These are phyloP conservation scores for Basileuterus tristriatus DNA, from an alignment of 2,797 vertebrate species.

Conservation along the genomic window DNA sequence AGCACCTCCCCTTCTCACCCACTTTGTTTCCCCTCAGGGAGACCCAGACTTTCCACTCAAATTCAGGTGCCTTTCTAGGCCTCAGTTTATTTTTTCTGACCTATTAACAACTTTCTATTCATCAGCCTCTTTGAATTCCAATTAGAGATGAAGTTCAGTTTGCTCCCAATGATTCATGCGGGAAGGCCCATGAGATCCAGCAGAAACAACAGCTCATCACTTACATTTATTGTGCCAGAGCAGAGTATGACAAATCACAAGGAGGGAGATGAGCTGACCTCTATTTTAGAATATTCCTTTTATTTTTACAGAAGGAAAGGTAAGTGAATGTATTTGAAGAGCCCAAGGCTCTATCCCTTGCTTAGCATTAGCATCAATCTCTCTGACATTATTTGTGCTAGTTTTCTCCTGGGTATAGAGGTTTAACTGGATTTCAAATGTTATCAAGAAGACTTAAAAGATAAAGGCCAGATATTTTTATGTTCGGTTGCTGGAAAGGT, in stretches of 20 bases:
- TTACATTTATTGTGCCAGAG: neutral
- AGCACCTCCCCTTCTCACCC: neutral
- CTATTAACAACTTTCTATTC: neutral
- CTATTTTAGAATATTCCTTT: neutral
- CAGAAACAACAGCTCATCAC: neutral
- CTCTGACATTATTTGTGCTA: conserved; percentile 18
- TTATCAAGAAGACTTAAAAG: neutral
- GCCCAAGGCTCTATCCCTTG: neutral
- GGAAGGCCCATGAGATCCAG: neutral
- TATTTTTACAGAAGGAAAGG: neutral
- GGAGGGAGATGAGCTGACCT: neutral
- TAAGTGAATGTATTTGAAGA: neutral
- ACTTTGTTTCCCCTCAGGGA: neutral
- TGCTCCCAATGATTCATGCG: neutral
- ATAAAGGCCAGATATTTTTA: conserved; percentile 35
- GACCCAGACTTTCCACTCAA: neutral
- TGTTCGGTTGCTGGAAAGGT: neutral
- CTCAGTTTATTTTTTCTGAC: neutral
- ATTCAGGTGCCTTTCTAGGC: neutral
- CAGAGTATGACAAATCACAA: neutral
- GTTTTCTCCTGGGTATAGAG: neutral
- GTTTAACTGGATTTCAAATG: conserved; percentile 23
- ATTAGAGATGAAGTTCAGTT: neutral
- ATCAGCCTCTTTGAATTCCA: neutral
- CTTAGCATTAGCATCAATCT: conserved; percentile 8